Conservation (phyloP, 2,113 vertebrate species). For the Scomber scombrus region DNA sequence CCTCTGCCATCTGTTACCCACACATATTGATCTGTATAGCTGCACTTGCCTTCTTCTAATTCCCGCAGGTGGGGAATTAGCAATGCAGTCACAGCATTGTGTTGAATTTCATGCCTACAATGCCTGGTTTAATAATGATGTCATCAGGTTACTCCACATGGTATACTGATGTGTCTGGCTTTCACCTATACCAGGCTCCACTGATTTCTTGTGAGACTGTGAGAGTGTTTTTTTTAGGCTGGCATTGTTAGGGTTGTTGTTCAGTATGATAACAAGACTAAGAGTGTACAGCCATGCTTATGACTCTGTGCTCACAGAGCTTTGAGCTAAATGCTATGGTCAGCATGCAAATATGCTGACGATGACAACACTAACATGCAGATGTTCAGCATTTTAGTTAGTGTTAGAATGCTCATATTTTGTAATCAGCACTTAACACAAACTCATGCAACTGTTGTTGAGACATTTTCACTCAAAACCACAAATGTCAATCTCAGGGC, state of each 20-base stretch:
- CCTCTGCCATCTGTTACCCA: slow-evolving; percentile 40
- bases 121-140: not conserved
- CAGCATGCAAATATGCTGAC: too few species aligned
- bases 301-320: too few species aligned
- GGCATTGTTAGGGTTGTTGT: not conserved
- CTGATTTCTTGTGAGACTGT: not conserved
- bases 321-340: too few species aligned
- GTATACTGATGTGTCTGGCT: not conserved
- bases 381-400: too few species aligned
- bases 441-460: too few species aligned
- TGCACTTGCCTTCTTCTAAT: slow-evolving; percentile 17
- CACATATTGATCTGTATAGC: slow-evolving; percentile 51
- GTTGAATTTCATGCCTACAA: not conserved
- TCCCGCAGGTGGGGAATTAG: slow-evolving; percentile 15
- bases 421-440: too few species aligned
- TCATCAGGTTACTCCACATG: too few species aligned
- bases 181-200: not conserved
- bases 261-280: not conserved
- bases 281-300: too few species aligned
- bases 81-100: not conserved
- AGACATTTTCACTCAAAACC: too few species aligned
- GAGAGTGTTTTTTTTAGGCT: not conserved
- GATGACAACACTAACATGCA: too few species aligned
- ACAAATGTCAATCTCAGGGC: too few species aligned
- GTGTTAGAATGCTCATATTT: too few species aligned